A percentile compares a stretch with the other conserved stretches of the same genome.
phyloP scores from a whole-genome alignment of 2,113 vertebrate genomes.

The Pedetes capensis region DNA sequence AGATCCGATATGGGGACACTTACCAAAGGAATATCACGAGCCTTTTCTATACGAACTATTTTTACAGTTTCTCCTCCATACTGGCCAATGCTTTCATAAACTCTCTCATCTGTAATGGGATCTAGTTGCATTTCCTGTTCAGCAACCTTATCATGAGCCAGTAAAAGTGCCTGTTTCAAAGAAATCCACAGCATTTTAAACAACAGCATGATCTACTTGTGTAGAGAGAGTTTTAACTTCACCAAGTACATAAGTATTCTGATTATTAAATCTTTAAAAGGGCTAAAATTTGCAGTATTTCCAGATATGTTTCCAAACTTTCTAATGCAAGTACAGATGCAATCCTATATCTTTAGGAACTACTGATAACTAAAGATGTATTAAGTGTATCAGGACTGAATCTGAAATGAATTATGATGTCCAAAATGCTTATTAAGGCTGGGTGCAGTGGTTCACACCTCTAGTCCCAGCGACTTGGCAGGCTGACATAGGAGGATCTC shows the following conservation, averaged over 20 bases:
- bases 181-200: constrained; percentile 52
- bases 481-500: no score
- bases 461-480: no score
- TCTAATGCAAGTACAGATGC: constrained; percentile 2
- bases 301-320: constrained; percentile 24
- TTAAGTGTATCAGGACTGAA: background rate
- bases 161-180: constrained; percentile 90
- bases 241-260: background rate
- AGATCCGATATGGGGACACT: constrained; percentile 71
- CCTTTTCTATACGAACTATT: constrained; percentile 95
- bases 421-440: constrained; percentile 13
- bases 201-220: constrained; percentile 35
- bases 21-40: constrained; percentile 94
- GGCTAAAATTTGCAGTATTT: background rate
- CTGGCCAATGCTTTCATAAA: constrained; percentile 87
- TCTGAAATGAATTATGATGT: background rate
- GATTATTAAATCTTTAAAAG: constrained; percentile 25
- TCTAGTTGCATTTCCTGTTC: constrained; percentile 92
- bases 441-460: no score
- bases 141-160: constrained; percentile 94
- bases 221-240: constrained; percentile 15
- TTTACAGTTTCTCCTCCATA: constrained; percentile 94
- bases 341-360: background rate
- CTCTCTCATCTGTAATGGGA: constrained; percentile 84
- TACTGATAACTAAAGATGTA: constrained; percentile 15